These are phyloP conservation scores for Proteles cristata DNA, from an alignment of 2,113 vertebrate genomes.

Conservation along the genomic window DNA sequence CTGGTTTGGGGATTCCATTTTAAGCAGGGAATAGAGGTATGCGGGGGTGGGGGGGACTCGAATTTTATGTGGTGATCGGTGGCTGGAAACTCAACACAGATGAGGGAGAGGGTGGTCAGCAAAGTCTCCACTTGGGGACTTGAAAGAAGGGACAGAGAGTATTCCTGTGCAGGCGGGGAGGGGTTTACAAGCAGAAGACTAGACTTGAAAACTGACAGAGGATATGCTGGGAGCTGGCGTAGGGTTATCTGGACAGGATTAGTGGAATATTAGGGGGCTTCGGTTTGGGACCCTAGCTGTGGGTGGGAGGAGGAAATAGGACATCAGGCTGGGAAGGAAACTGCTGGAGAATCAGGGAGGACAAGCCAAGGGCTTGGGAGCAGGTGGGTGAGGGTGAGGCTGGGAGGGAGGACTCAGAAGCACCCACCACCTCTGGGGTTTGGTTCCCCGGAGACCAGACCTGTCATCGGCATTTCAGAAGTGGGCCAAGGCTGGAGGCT, in stretches of 20 bases:
- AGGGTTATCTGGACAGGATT: not conserved
- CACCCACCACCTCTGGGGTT: accelerated
- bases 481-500: accelerated
- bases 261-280: not conserved
- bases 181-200: not conserved
- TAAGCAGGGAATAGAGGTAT: not conserved
- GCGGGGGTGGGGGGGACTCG: not conserved
- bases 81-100: not conserved
- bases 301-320: not conserved
- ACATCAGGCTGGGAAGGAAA: not conserved
- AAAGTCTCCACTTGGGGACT: not conserved
- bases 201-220: not conserved
- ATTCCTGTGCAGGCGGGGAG: no score
- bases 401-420: no score
- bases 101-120: not conserved
- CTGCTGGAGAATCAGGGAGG: no score
- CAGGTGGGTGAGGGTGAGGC: not conserved
- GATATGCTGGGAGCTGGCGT: not conserved
- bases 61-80: not conserved
- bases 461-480: not conserved
- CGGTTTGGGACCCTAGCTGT: not conserved
- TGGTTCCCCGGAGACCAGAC: not conserved
- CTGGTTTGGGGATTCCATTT: not conserved
- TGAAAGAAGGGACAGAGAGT: not conserved
- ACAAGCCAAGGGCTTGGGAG: no score